A percentile compares a stretch with the other conserved stretches of the same genome.
Conservation (phyloP, 2,113 vertebrate genomes). For the Cacatua alba region DNA sequence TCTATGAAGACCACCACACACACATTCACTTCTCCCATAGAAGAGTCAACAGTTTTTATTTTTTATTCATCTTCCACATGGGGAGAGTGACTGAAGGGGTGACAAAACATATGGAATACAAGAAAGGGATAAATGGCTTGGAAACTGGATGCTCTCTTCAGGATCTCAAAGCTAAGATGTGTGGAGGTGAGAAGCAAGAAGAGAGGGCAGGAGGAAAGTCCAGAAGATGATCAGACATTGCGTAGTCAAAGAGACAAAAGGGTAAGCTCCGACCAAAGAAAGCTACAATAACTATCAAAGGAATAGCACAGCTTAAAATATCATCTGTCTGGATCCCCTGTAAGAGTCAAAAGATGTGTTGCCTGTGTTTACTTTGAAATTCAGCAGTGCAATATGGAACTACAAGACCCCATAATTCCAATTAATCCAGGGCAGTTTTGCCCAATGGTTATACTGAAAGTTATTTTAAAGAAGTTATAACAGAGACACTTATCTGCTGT, state of each 20-base stretch:
- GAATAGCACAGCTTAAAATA: not conserved
- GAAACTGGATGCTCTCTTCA: not conserved
- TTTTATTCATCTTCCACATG: not conserved
- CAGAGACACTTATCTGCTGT: constrained; percentile 24
- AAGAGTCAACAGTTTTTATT: not conserved
- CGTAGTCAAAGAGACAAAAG: too few species aligned
- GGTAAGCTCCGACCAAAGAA: not conserved
- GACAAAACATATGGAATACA: not conserved
- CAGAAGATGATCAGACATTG: rapidly evolving
- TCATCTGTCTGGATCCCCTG: not conserved
- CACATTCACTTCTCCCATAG: not conserved
- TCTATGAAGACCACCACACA: not conserved
- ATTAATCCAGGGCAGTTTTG: not conserved
- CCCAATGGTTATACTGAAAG: not conserved
- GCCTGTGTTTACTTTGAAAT: not conserved
- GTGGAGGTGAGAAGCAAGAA: not conserved
- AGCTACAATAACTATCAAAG: not conserved
- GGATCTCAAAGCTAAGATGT: not conserved
- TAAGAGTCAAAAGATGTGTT: not conserved
- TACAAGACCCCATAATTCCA: not conserved
- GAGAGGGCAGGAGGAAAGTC: not conserved
- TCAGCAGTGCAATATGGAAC: not conserved
- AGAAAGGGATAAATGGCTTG: not conserved
- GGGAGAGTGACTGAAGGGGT: not conserved
- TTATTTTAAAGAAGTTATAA: constrained; percentile 14